These are phyloP conservation scores for Chymomyza fuscimana DNA, from an alignment of 2,888 invertebrate genomes.

Conservation along the genomic window DNA sequence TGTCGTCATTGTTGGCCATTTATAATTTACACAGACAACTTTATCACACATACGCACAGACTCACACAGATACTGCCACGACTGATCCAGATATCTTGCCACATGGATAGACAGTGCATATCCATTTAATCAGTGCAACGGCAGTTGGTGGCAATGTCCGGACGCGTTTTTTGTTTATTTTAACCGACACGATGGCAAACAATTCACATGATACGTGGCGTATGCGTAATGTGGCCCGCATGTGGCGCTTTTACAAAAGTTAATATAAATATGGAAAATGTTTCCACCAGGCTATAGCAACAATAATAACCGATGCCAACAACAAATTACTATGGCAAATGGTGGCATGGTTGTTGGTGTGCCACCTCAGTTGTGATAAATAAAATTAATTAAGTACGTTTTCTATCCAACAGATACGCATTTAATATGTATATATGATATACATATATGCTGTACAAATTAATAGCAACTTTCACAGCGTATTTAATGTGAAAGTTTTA, in stretches of 20 bases:
- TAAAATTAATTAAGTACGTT: conserved; percentile 65
- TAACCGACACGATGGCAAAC: conserved; percentile 7
- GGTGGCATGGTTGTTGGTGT: not conserved
- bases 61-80: too few species aligned
- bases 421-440: not conserved
- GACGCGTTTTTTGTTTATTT: conserved; percentile 32
- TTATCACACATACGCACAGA: not conserved
- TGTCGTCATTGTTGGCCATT: conserved; percentile 45
- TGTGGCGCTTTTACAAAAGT: not conserved
- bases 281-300: not conserved
- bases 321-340: not conserved
- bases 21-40: conserved; percentile 55
- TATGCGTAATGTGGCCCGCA: conserved; percentile 40
- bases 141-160: not conserved
- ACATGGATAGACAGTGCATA: conserved; percentile 55
- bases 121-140: conserved; percentile 63
- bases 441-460: not conserved
- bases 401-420: conserved; percentile 9
- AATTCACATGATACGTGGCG: conserved; percentile 23
- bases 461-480: not conserved
- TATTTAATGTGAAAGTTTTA: too few species aligned
- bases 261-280: not conserved
- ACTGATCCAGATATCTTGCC: conserved; percentile 25
- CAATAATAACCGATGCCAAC: not conserved
- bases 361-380: conserved; percentile 44